Conservation (phyloP, 2,888 invertebrate species). For the Ferdinandea cuprea region DNA sequence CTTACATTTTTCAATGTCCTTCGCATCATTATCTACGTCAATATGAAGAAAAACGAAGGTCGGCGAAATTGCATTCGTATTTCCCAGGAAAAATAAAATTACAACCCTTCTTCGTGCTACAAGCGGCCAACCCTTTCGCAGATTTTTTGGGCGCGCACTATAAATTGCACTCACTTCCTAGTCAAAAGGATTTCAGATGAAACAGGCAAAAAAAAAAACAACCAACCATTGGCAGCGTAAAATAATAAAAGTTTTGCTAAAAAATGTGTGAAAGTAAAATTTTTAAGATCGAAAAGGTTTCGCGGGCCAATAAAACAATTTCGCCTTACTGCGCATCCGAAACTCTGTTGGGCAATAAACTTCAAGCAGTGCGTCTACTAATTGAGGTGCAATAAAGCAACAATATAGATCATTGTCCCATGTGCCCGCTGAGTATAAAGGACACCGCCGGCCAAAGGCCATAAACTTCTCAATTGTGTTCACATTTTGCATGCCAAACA, state of each 20-base stretch:
- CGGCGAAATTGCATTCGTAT: slow-evolving; percentile 50
- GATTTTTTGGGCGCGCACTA: not conserved
- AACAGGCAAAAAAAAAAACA: not conserved
- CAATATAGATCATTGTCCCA: slow-evolving; percentile 50
- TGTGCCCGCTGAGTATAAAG: slow-evolving; percentile 9
- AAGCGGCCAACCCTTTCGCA: slow-evolving; percentile 25
- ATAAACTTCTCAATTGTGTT: slow-evolving; percentile 10
- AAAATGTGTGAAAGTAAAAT: slow-evolving; percentile 2
- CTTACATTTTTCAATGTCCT: slow-evolving; percentile 44
- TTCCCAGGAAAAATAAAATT: slow-evolving; percentile 40
- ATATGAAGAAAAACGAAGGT: not conserved
- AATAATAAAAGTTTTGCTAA: slow-evolving; percentile 19
- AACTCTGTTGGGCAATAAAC: slow-evolving; percentile 15
- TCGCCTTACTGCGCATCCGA: slow-evolving; percentile 31
- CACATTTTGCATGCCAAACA: slow-evolving; percentile 50
- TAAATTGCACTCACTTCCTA: slow-evolving; percentile 34
- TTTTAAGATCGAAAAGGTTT: slow-evolving; percentile 43
- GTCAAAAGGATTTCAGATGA: slow-evolving; percentile 1
- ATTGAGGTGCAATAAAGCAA: slow-evolving; percentile 63
- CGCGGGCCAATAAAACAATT: slow-evolving; percentile 35
- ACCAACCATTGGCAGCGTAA: not conserved
- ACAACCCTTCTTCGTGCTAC: slow-evolving; percentile 48
- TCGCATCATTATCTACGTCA: slow-evolving; percentile 13
- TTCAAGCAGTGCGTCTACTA: slow-evolving; percentile 45
- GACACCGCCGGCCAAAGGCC: slow-evolving; percentile 26